Evolutionary conservation across 2,113 vertebrate species (phyloP).

Genomic region (Apus apus): DNA sequence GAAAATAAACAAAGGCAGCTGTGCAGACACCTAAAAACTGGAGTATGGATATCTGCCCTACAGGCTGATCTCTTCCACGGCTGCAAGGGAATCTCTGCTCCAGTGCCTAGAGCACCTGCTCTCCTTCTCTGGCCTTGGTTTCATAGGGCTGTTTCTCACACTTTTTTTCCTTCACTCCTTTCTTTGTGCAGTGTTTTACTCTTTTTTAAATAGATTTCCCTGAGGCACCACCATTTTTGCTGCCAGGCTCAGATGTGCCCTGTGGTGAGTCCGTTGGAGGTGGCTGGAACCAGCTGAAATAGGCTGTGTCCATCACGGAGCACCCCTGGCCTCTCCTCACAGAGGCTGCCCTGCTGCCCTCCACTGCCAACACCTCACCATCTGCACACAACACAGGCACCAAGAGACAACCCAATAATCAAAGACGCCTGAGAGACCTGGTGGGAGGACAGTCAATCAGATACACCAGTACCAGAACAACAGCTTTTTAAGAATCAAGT

Average conservation of each 20-base stretch:
- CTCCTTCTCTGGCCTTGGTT: background rate
- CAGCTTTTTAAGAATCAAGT: background rate
- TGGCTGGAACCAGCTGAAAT: background rate
- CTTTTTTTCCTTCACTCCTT: background rate
- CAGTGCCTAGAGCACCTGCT: background rate
- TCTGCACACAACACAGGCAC: background rate
- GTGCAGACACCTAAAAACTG: background rate
- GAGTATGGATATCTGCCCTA: background rate
- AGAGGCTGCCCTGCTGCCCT: rapidly evolving
- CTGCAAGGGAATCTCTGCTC: background rate
- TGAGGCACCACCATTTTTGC: background rate
- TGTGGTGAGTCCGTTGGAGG: background rate
- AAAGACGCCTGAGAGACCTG: background rate
- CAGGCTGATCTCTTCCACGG: background rate
- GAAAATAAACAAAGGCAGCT: background rate
- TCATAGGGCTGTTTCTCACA: background rate
- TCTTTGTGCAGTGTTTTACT: background rate
- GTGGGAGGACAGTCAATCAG: background rate
- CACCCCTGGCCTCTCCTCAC: background rate
- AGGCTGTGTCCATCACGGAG: rapidly evolving
- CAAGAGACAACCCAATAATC: background rate
- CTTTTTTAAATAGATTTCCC: background rate
- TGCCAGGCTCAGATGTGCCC: background rate
- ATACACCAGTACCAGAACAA: background rate
- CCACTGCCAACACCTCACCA: background rate